Percentiles rank a stretch among this genome's conserved stretches.
These are phyloP conservation scores for Tigriopus japonicus DNA, from an alignment of 1,140 invertebrate species.

Conservation along the genomic window DNA sequence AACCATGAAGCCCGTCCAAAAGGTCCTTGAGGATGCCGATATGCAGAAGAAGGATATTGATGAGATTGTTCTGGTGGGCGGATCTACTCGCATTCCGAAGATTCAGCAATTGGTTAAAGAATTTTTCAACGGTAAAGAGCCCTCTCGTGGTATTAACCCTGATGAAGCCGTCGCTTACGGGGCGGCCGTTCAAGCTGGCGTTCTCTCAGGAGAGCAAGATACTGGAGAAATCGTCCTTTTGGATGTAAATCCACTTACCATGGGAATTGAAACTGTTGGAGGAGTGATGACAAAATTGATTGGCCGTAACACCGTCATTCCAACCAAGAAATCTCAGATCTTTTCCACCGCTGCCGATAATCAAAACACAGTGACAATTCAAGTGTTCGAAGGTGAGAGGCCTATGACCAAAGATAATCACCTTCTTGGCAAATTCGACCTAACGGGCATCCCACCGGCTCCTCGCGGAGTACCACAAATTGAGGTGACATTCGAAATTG, in stretches of 20 bases:
- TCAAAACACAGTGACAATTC: conserved; percentile 96
- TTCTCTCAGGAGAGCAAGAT: conserved; percentile 65
- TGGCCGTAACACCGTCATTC: conserved; percentile 75
- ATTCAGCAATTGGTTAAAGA: conserved; percentile 97
- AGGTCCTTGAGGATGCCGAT: conserved; percentile 91
- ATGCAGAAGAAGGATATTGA: conserved; percentile 97
- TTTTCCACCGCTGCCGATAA: conserved; percentile 98
- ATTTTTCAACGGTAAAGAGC: conserved; percentile 95
- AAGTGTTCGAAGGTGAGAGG: conserved; percentile 91
- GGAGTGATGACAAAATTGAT: conserved; percentile 99
- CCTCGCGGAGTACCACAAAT: conserved; percentile 44
- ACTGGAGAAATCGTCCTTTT: conserved; percentile 89
- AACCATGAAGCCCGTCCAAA: conserved; percentile 96
- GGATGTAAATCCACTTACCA: conserved; percentile 92
- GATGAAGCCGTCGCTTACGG: conserved; percentile 96
- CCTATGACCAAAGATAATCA: conserved; percentile 99
- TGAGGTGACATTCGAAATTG: conserved; percentile 29
- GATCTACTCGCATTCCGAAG: conserved; percentile 97
- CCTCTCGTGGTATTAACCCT: conserved; percentile 91
- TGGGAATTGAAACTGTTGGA: conserved; percentile 98
- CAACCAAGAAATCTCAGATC: conserved; percentile 98
- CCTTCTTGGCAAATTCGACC: conserved; percentile 87
- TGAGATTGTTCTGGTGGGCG: conserved; percentile 97
- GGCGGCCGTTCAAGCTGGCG: conserved; percentile 70
- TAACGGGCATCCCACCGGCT: conserved; percentile 93